Evolutionary conservation across 2,888 invertebrate genomes (phyloP).

Genomic region (Callosobruchus maculatus): DNA sequence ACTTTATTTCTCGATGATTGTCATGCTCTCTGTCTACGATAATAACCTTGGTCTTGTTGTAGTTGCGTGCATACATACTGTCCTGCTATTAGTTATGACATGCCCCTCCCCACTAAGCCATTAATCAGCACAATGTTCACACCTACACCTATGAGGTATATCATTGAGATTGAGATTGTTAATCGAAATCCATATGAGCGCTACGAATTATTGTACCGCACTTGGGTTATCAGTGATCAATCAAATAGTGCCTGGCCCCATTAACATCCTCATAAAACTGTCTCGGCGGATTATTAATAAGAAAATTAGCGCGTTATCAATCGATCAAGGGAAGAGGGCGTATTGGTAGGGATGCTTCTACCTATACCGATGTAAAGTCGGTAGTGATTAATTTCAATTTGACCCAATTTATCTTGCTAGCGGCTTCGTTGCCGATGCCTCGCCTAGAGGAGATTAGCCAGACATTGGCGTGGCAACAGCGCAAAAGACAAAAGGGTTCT

Average conservation of each 20-base stretch:
- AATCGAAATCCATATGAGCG: background rate
- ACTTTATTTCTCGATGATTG: too few relatives aligned
- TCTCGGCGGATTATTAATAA: background rate
- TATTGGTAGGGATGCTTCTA: background rate
- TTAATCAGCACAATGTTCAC: background rate
- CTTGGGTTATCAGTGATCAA: background rate
- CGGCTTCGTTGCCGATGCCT: background rate
- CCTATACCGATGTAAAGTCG: background rate
- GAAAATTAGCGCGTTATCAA: background rate
- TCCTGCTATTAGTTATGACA: too few relatives aligned
- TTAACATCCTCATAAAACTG: background rate
- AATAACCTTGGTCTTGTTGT: too few relatives aligned
- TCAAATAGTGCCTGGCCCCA: background rate
- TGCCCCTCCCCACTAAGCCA: background rate
- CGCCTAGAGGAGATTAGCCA: background rate
- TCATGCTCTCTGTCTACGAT: too few relatives aligned
- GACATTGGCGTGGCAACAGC: background rate
- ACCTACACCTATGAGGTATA: background rate
- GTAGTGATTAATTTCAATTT: background rate
- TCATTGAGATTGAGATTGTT: background rate
- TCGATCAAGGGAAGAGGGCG: background rate
- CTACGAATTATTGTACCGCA: background rate
- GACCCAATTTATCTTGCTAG: background rate
- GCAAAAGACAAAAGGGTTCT: background rate
- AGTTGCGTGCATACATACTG: too few relatives aligned